Evolutionary conservation across 2,797 vertebrate genomes (phyloP), one percentile per base, ranked within the genome.

Genomic region (Lycodopsis pacificus): DNA sequence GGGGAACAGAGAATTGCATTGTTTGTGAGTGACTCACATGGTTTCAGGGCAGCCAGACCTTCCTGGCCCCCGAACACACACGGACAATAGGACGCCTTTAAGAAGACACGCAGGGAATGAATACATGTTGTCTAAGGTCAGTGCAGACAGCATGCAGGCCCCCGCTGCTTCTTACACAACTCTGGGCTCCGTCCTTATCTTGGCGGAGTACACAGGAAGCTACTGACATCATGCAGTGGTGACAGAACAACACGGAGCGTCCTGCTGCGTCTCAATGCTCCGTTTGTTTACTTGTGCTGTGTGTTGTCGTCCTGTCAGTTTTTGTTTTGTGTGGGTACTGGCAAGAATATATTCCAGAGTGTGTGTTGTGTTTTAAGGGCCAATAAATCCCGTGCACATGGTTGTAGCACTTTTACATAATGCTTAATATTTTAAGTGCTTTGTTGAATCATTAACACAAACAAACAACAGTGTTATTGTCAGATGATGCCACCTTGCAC

Each of bases 1-100:
- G 22, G 53, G 73, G 82, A 67, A 94, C 91, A 94, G 79, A 91
- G 89, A 82, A 86, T 73, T 9, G 34, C 85, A 86, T 93, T 93
- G 89, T 94, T 74, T 42, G 64, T 32, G 44, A 69, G 65, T 85
- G 91, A 88, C 89, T 92, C 87, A 90, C 79, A 88, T 84, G 87
- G 83, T 88, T 86, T 76, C 71, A 65, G 78, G 78, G 83, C 84
- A 84, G 71, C 32, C 56, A 79, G 81, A 76, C 70, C 69, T 82
- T 71, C 76, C 69, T 8, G 42, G 77, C 71, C 77, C 71, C 34
- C 12, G 22, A 54, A 54, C 76, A 85, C 46, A 68, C 22, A 30
- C 69, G 73, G 59, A 92, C 92, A 88, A 89, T 85, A 75, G 73
- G 58, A 67, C 17, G 61, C 81, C 88, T 88, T 86, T 78, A 85